These are phyloP conservation scores for Liopterus haemorrhoidalis DNA, from an alignment of 2,888 invertebrate species.

Conservation along the genomic window DNA sequence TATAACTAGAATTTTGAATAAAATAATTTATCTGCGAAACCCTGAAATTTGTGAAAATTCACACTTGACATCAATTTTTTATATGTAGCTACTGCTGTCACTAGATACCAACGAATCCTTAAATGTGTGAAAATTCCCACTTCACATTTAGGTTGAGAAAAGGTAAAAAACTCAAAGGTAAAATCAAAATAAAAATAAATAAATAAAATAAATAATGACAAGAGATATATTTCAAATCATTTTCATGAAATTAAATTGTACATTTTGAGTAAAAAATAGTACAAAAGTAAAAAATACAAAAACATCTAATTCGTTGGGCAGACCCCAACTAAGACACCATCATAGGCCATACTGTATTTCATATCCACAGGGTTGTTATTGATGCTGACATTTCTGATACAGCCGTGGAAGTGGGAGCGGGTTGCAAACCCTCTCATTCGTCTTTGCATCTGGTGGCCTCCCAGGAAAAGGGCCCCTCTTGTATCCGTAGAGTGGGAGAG, in stretches of 20 bases:
- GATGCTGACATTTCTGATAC: conserved; percentile 66
- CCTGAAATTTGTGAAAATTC: no score
- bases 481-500: conserved; percentile 68
- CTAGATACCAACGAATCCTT: no score
- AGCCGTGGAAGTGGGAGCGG: conserved; percentile 69
- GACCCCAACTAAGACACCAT: conserved; percentile 69
- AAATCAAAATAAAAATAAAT: conserved; percentile 6
- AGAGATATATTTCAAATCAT: conserved; percentile 7
- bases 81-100: no score
- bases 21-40: no score
- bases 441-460: conserved; percentile 66
- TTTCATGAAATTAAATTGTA: conserved; percentile 10
- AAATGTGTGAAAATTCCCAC: no score
- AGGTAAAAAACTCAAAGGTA: no score
- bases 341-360: conserved; percentile 56
- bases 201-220: conserved; percentile 3
- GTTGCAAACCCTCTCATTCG: conserved; percentile 62
- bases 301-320: conserved; percentile 68
- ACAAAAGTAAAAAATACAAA: conserved; percentile 4
- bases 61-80: no score
- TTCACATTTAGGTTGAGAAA: no score
- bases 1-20: no score
- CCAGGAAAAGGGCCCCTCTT: conserved; percentile 80
- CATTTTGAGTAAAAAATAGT: background rate
- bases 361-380: conserved; percentile 50